Percentiles rank a stretch among this genome's conserved stretches.
Evolutionary conservation across 2,888 invertebrate species (phyloP).

Genomic region (Pecten maximus): DNA sequence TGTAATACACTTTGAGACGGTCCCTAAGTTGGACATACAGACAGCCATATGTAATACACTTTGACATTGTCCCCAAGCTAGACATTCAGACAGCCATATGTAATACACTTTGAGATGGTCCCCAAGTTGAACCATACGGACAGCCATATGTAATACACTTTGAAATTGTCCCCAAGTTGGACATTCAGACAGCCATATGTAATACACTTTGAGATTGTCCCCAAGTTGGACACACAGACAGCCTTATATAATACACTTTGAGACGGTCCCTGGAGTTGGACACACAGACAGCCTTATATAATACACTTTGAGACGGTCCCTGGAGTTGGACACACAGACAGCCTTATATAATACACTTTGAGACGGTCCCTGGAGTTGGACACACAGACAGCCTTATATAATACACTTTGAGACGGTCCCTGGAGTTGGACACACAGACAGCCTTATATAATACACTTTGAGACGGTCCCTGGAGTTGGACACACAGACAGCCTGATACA

Average conservation of each 20-base stretch:
- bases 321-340: background rate
- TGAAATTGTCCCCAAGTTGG: background rate
- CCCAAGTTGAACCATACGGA: background rate
- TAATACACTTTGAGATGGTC: background rate
- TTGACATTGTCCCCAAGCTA: background rate
- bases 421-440: background rate
- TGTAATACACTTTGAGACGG: background rate
- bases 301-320: background rate
- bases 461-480: background rate
- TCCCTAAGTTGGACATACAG: background rate
- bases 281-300: background rate
- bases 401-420: background rate
- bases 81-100: too few species aligned
- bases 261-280: background rate
- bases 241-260: background rate
- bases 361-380: background rate
- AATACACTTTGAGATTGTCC: background rate
- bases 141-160: background rate
- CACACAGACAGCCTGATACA: background rate
- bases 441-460: background rate
- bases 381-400: too few species aligned
- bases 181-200: background rate
- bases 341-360: background rate
- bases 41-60: background rate
- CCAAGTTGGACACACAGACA: background rate